Evolutionary conservation across 2,797 vertebrate genomes (phyloP), one percentile per base, ranked within the genome.

Genomic region (Distichodus sexfasciatus): DNA sequence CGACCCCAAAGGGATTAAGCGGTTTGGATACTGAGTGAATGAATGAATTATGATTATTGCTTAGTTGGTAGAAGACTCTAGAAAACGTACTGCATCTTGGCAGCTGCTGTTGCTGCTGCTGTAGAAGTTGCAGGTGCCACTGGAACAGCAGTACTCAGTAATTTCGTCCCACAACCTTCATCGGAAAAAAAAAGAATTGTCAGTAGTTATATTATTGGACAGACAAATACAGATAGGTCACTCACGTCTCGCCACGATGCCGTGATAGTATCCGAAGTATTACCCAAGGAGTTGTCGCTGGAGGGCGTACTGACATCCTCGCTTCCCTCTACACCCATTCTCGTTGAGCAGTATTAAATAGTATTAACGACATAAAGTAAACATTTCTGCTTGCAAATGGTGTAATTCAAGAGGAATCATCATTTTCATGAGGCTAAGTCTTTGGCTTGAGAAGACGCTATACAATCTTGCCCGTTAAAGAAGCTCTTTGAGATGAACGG

Each of bases 231-330:
- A 11, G 28, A 15, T 33, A 40, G 26, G 15, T 17, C 40, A 76
- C 79, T 72, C 64, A 79, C 74, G 75, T 57, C 1, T 76, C 69
- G 38, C 79, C 67, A 36, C 9, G 60, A 82, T 55, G 11, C 78
- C 67, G 0, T 41, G 72, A 60, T 63, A 63, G 51, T 72, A 83
- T 61, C 65, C 76, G 31, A 74, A 84, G 23, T 80, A 72, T n/a
- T n/a, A 29, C 47, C 36, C 19, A 81, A 63, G 0, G 66, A 76
- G 15, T 71, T 55, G 17, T 66, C 67, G 1, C 76, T 83, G 23
- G 65, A 44, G 21, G 40, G 47, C 12, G 61, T 55, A 69, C 59
- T 78, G 31, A 23, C n/a, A n/a, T n/a, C 66, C 69, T 69, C 69
- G 44, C 78, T 65, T 1, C 81, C 82, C 54, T 74, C 75, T 1